Conservation (phyloP, 2,888 invertebrate genomes). For the Dryococelus australis region DNA sequence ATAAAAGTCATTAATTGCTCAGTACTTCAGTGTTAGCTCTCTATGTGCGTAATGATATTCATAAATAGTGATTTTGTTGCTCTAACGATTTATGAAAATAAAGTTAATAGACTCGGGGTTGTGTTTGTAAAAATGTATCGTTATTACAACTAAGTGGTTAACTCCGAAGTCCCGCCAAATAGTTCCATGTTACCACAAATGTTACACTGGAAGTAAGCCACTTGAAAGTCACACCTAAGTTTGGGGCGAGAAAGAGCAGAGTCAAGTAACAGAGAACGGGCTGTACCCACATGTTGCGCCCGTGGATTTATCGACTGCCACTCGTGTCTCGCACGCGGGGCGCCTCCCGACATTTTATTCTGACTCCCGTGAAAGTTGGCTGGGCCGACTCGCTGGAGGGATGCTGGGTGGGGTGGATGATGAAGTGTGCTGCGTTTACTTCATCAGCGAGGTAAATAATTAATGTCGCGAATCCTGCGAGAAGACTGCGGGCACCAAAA, state of each 20-base stretch:
- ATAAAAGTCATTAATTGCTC: no score
- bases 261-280: not conserved
- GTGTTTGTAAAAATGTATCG: no score
- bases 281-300: constrained; percentile 1
- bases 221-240: no score
- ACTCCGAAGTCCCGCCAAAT: no score
- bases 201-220: no score
- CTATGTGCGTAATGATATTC: no score
- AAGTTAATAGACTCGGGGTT: no score
- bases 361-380: not conserved
- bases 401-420: not conserved
- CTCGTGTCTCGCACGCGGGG: not conserved
- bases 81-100: no score
- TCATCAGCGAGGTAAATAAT: constrained; percentile 4
- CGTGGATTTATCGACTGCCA: not conserved
- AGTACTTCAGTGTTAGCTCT: no score
- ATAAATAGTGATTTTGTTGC: no score
- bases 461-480: not conserved
- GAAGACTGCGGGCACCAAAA: not conserved
- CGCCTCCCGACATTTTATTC: not conserved
- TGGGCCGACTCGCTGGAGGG: not conserved
- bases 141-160: no score
- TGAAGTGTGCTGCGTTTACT: not conserved
- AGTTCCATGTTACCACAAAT: no score
- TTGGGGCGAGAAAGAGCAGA: not conserved